These are phyloP conservation scores for Cephalopterus ornatus DNA, from an alignment of 2,113 vertebrate genomes.

Conservation along the genomic window DNA sequence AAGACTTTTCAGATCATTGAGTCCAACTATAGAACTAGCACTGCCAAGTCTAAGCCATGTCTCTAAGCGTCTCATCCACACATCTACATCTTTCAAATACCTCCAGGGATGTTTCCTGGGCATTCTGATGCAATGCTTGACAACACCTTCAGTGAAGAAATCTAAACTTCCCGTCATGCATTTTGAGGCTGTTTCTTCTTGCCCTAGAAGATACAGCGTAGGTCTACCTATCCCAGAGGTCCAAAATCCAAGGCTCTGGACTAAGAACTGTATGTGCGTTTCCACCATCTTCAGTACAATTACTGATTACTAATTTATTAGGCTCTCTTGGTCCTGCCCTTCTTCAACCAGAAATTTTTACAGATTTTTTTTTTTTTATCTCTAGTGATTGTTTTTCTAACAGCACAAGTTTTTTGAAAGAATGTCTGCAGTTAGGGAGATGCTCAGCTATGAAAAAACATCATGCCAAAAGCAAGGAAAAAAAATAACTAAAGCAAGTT, in stretches of 20 bases:
- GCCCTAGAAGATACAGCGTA: background rate
- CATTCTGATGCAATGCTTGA: background rate
- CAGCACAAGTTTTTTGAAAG: background rate
- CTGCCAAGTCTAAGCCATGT: background rate
- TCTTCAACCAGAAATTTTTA: background rate
- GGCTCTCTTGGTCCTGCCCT: background rate
- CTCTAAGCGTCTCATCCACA: background rate
- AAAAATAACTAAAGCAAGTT: background rate
- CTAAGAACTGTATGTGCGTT: background rate
- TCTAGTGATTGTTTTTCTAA: background rate
- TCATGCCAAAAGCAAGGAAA: background rate
- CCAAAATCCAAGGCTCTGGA: background rate
- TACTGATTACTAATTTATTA: background rate
- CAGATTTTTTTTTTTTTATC: background rate
- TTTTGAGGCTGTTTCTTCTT: background rate
- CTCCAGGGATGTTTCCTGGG: background rate
- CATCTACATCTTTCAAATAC: background rate
- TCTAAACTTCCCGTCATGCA: background rate
- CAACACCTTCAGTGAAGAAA: background rate
- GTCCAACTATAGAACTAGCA: rapidly evolving
- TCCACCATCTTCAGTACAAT: background rate
- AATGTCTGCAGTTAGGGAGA: background rate
- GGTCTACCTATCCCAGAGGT: background rate
- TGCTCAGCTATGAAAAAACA: background rate
- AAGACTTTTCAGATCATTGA: background rate